Evolutionary conservation across 2,797 vertebrate genomes (phyloP).

Genomic region (Steatocranus sp.): DNA sequence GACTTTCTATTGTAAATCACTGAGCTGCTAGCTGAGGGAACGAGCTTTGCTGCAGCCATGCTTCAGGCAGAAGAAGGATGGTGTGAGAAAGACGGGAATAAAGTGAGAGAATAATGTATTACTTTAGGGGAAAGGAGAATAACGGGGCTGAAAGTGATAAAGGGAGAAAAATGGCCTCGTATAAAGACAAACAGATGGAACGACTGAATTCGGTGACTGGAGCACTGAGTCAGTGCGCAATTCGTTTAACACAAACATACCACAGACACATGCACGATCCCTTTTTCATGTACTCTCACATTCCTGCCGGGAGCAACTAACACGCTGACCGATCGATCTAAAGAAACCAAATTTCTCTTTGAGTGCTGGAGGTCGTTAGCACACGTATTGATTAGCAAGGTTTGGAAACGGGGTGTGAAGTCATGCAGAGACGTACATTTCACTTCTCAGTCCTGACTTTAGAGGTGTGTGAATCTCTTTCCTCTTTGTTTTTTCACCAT

Average conservation of each 20-base stretch:
- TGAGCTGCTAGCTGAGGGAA: conserved; percentile 8
- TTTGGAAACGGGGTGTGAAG: neutral
- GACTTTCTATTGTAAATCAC: conserved; percentile 18
- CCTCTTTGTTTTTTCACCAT: neutral
- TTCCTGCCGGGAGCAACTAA: neutral
- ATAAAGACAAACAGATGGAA: conserved; percentile 32
- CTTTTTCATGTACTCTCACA: neutral
- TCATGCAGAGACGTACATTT: neutral
- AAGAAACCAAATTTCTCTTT: neutral
- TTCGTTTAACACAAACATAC: neutral
- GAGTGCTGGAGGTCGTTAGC: neutral
- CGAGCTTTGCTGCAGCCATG: neutral
- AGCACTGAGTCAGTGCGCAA: neutral
- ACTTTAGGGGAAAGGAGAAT: neutral
- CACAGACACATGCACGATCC: neutral
- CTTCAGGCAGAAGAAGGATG: neutral
- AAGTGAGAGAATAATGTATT: neutral
- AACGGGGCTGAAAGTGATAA: neutral
- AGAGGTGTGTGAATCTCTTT: neutral
- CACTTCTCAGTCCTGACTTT: neutral
- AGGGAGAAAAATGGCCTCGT: neutral
- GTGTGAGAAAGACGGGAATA: neutral
- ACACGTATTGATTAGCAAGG: neutral
- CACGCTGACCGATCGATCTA: neutral
- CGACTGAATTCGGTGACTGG: neutral